Evolutionary conservation across 2,797 vertebrate genomes (phyloP), one percentile per base, ranked within the genome.

Genomic region (Australoheros facetus): DNA sequence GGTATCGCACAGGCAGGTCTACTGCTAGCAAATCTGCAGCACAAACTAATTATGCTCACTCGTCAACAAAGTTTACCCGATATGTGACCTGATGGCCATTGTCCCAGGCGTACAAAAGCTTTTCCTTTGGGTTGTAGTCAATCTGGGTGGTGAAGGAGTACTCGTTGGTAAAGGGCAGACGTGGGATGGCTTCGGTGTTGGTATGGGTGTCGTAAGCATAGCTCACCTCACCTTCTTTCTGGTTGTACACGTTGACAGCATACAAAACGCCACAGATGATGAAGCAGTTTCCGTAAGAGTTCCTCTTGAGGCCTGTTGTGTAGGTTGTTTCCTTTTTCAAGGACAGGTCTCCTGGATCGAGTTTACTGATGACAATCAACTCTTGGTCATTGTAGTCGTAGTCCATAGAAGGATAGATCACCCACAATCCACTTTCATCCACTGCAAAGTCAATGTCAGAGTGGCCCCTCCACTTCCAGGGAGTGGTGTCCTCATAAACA

Each of bases 381-480:
- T 99, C 98, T 51, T 97, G 95, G 89, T 98, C 97, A 1, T 94
- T 93, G 90, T 97, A 97, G 83, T 98, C 97, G 0, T 96, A 96
- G 77, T 99, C 98, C 82, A 92, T 48, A 0, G 97, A 93, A 0
- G 98, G 98, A 93, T 99, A 99, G 91, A 99, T 98, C 76, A 99
- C 98, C 98, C 98, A 99, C 58, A 99, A 94, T 30, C 98, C 98
- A 0, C 97, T 98, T 94, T 99, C 98, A 0, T 99, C 98, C 88
- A 99, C 97, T 0, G 98, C 98, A 0, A 99, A 99, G 93, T 99
- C 98, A 0, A 99, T 98, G 94, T 99, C 97, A 0, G 98, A 99
- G 93, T 99, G 98, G 57, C 98, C 98, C 16, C 96, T 96, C 98
- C 98, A 99, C 87, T 99, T 99, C 98, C 98, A 99, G 12, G 98